Conservation (phyloP, 1,140 invertebrate genomes). For the Brachionus calyciflorus region DNA sequence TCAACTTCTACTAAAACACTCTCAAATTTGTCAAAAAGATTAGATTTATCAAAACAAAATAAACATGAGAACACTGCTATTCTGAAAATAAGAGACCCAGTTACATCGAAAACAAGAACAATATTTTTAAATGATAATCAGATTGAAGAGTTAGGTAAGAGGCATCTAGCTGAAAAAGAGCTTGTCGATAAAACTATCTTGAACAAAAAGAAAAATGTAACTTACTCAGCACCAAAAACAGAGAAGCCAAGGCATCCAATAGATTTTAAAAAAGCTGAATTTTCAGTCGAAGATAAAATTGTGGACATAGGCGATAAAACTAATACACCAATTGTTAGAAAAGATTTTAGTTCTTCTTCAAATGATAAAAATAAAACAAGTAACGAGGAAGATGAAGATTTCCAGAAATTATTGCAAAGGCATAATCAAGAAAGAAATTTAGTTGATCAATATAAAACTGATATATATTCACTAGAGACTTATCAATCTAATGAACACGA, state of each 20-base stretch:
- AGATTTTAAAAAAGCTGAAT: background rate
- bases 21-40: background rate
- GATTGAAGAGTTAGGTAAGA: constrained; percentile 27
- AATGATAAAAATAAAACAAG: background rate
- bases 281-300: background rate
- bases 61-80: background rate
- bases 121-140: constrained; percentile 43
- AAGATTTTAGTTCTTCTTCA: background rate
- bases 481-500: no score
- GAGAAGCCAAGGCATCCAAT: constrained; percentile 4
- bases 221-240: background rate
- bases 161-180: constrained; percentile 30
- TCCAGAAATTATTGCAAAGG: background rate
- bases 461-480: no score
- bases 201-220: background rate
- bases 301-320: no score
- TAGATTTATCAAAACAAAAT: constrained; percentile 2
- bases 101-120: constrained; percentile 32
- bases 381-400: background rate
- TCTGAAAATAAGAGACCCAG: constrained; percentile 25
- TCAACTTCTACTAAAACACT: background rate
- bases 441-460: constrained; percentile 1
- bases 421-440: constrained; percentile 20
- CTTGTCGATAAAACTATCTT: constrained; percentile 15
- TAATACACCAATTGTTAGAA: no score